phyloP scores from a whole-genome alignment of 2,113 vertebrate genomes.

The Neotoma lepida region DNA sequence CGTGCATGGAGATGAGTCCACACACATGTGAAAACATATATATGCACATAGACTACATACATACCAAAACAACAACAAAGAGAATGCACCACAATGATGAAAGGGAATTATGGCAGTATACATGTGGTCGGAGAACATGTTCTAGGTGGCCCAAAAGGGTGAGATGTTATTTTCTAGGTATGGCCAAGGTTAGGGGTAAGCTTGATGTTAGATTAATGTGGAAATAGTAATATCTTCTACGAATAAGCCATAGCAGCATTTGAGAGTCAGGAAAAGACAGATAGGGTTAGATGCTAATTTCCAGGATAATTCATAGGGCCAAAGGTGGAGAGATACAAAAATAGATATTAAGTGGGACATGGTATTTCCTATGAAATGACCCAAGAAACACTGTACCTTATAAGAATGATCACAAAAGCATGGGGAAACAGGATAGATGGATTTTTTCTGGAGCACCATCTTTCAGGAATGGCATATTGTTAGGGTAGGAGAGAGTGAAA shows the following conservation, averaged over 20 bases:
- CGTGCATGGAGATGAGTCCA: neutral
- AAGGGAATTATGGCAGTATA: neutral
- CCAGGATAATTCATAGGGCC: neutral
- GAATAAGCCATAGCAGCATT: neutral
- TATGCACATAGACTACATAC: neutral
- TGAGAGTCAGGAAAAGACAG: neutral
- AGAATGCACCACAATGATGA: neutral
- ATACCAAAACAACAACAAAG: neutral
- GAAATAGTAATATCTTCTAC: neutral
- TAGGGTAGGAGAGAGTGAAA: neutral
- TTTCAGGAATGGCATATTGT: neutral
- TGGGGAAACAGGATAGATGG: neutral
- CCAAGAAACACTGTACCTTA: neutral
- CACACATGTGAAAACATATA: neutral
- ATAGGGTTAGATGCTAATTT: neutral
- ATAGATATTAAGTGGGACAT: neutral
- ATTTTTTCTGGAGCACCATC: neutral
- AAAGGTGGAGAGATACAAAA: neutral
- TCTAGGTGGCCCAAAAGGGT: neutral
- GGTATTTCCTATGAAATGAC: neutral
- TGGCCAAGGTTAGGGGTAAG: neutral
- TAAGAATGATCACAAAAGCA: neutral
- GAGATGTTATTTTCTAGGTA: neutral
- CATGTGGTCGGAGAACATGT: neutral
- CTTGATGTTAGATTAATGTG: neutral